Percentiles rank a stretch among this genome's conserved stretches.
These are phyloP conservation scores for Pteronura brasiliensis DNA, from an alignment of 2,113 vertebrate genomes.

Conservation along the genomic window DNA sequence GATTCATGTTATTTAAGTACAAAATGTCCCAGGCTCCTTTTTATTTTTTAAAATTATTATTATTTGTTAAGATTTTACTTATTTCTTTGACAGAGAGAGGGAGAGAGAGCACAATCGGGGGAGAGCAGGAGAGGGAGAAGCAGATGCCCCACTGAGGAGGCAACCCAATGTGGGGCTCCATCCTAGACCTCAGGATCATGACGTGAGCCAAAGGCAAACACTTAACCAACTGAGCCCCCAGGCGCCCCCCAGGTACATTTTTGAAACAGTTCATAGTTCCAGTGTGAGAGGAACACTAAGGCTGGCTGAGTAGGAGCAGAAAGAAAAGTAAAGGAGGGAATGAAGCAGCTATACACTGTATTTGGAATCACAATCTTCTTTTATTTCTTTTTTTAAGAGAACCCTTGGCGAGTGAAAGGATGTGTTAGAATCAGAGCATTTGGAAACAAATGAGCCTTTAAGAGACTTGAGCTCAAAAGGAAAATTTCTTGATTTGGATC, in stretches of 20 bases:
- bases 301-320: background rate
- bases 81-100: too few relatives aligned
- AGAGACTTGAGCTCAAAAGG: rapidly evolving
- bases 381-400: background rate
- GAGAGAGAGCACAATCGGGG: too few relatives aligned
- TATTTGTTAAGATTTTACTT: too few relatives aligned
- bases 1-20: background rate
- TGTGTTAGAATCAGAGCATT: background rate
- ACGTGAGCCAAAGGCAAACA: too few relatives aligned
- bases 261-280: too few relatives aligned
- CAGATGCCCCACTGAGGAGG: too few relatives aligned
- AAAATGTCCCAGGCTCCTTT: background rate
- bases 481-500: background rate
- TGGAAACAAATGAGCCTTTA: background rate
- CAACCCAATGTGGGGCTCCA: too few relatives aligned
- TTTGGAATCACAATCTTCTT: background rate
- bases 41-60: background rate
- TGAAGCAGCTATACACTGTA: too few relatives aligned
- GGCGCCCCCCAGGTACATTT: too few relatives aligned
- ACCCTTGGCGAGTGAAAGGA: background rate
- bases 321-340: background rate
- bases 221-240: too few relatives aligned
- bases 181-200: too few relatives aligned
- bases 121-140: too few relatives aligned
- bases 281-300: background rate